phyloP scores from a whole-genome alignment of 2,888 invertebrate species.

The Pomacea canaliculata region DNA sequence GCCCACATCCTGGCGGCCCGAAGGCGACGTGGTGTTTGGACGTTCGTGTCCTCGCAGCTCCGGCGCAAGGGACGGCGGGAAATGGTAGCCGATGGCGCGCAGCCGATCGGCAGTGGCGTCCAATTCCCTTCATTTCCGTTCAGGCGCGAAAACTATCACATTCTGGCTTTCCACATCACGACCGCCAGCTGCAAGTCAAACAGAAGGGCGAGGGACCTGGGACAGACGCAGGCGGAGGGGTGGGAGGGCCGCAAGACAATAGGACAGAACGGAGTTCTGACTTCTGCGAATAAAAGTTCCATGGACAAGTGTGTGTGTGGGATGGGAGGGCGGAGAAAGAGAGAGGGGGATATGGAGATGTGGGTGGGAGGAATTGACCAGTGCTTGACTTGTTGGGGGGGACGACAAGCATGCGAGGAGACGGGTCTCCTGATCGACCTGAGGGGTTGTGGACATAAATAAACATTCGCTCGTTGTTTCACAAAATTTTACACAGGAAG shows the following conservation, averaged over 20 bases:
- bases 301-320: background rate
- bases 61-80: background rate
- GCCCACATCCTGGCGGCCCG: too few relatives aligned
- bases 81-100: background rate
- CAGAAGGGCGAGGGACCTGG: background rate
- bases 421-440: background rate
- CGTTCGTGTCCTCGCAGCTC: too few relatives aligned
- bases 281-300: too few relatives aligned
- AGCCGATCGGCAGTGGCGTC: slow-evolving; percentile 1
- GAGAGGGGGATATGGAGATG: background rate
- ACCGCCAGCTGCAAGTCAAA: slow-evolving; percentile 1
- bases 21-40: too few relatives aligned
- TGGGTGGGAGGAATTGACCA: background rate
- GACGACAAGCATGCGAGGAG: background rate
- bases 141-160: slow-evolving; percentile 1
- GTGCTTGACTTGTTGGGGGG: background rate
- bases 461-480: too few relatives aligned
- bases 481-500: too few relatives aligned
- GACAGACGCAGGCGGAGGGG: background rate
- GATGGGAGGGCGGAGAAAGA: background rate
- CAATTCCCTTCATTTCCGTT: slow-evolving; percentile 15
- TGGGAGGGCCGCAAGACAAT: background rate
- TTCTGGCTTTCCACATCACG: background rate
- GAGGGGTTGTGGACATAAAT: background rate
- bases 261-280: background rate